Evolutionary conservation across 2,797 vertebrate genomes (phyloP).

Genomic region (Psittacula echo): DNA sequence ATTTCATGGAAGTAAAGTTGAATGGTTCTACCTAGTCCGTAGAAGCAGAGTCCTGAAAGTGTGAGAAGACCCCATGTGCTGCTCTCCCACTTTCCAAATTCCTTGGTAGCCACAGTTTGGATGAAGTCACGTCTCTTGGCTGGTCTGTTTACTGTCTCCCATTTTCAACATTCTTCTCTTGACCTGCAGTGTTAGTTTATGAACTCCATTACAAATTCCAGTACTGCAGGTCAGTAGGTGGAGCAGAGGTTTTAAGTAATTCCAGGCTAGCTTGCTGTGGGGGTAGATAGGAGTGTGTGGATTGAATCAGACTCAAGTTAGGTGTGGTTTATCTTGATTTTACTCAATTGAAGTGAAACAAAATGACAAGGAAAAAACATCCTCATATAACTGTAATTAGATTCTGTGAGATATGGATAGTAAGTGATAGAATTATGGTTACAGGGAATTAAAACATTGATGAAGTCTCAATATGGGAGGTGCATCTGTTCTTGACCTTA

Average conservation of each 20-base stretch:
- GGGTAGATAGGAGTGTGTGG: conserved; percentile 39
- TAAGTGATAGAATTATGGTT: conserved; percentile 34
- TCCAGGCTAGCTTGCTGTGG: conserved; percentile 62
- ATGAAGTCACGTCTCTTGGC: conserved; percentile 40
- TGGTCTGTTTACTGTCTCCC: conserved; percentile 60
- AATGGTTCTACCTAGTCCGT: not conserved
- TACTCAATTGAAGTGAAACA: conserved; percentile 60
- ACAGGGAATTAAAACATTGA: not conserved
- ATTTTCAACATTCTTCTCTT: conserved; percentile 71
- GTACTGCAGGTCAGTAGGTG: conserved; percentile 54
- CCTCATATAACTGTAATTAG: conserved; percentile 31
- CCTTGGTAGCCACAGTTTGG: conserved; percentile 36
- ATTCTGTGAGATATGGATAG: not conserved
- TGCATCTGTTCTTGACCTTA: not conserved
- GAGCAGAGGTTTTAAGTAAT: conserved; percentile 62
- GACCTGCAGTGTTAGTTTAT: conserved; percentile 61
- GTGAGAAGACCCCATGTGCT: not conserved
- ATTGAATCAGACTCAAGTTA: conserved; percentile 60
- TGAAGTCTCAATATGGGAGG: not conserved
- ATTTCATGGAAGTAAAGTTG: not conserved
- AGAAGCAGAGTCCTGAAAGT: not conserved
- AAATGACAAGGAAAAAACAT: conserved; percentile 19
- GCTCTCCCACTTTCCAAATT: conserved; percentile 36
- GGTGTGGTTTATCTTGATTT: conserved; percentile 64
- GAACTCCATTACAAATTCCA: conserved; percentile 69